Evolutionary conservation across 2,797 vertebrate species (phyloP), one percentile per base, ranked within the genome.

Genomic region (Notolepis coatsorum): DNA sequence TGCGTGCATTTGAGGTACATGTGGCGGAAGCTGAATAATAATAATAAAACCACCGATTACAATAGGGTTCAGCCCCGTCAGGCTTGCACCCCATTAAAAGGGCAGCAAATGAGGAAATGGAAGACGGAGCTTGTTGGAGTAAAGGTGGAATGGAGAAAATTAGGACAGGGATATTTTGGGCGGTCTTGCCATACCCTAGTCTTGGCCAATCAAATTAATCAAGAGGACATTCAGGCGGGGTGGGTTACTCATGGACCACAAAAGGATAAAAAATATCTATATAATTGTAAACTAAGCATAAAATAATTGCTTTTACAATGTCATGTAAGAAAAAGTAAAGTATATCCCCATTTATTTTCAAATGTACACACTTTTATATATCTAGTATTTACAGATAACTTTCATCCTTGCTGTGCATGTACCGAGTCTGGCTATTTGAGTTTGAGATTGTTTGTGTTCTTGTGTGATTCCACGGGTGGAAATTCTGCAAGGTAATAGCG

Each of bases 331-430:
- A 94, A 94, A 93, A 93, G 87, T 90, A 94, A 84, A 95, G 91
- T 93, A 93, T 93, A 94, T 93, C 88, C 93, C 93, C 88, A 77
- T 90, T 80, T 83, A 88, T 87, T 84, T 94, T 94, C 92, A 94
- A 95, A 96, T 96, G 90, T 96, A 95, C 94, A 96, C 92, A 86
- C 67, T 93, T 94, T 93, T 92, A 93, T 92, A 92, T 92, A 91
- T 93, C 94, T 96, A n/a, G n/a, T n/a, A 97, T 98, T 95, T 97
- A 97, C 96, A 98, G 89, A 94, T 88, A 84, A 72, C 31, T 4
- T 60, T 74, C 58, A 62, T 72, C 54, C 24, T 68, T n/a, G 48
- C 42, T 66, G 75, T 80, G 70, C 67, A 65, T 75, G 70, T 77
- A 46, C 35, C 23, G 49, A 39, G 68, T 65, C n/a, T n/a, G n/a